Evolutionary conservation across 2,113 vertebrate species (phyloP).

Genomic region (Murina feae): DNA sequence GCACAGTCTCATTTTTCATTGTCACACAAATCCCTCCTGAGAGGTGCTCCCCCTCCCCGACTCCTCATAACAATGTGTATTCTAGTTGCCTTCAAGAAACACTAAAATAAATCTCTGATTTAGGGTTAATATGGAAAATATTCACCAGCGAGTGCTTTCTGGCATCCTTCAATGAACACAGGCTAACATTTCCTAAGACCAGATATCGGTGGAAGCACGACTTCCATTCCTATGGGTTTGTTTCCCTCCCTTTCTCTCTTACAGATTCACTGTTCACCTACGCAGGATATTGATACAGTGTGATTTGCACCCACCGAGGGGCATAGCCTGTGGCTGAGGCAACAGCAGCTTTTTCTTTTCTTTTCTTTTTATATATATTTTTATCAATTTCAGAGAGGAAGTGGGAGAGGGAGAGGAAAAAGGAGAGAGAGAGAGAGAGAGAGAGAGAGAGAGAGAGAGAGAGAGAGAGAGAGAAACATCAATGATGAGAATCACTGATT

Average conservation of each 20-base stretch:
- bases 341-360: neutral
- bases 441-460: no score
- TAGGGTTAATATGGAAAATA: neutral
- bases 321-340: neutral
- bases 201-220: neutral
- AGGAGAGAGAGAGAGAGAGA: no score
- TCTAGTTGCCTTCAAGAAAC: neutral
- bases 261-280: neutral
- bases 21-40: neutral
- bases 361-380: no score
- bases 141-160: neutral
- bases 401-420: no score
- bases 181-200: neutral
- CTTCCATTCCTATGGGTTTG: neutral
- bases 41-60: rapidly evolving
- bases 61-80: neutral
- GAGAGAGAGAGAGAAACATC: no score
- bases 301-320: neutral
- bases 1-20: neutral
- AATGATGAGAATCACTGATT: no score
- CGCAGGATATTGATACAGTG: neutral
- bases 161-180: neutral
- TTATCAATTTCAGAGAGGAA: no score
- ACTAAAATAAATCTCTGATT: neutral
- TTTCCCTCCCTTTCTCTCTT: neutral